A percentile compares a stretch with the other conserved stretches of the same genome.
Evolutionary conservation across 2,113 vertebrate species (phyloP).

Genomic region (Gymnorhina tibicen): DNA sequence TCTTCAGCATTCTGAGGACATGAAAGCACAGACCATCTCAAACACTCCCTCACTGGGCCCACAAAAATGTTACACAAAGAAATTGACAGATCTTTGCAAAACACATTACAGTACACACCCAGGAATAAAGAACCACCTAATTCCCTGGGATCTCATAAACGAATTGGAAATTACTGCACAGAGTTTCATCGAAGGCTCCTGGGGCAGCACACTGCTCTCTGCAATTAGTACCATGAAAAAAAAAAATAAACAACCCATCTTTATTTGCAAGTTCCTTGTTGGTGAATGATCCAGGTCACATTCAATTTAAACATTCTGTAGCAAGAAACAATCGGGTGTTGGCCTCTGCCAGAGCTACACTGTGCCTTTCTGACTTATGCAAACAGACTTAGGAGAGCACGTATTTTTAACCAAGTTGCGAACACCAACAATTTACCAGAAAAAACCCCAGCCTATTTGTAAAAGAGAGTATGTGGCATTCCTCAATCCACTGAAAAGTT

Average conservation of each 20-base stretch:
- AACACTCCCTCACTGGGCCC: not conserved
- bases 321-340: not conserved
- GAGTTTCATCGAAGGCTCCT: not conserved
- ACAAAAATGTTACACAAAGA: not conserved
- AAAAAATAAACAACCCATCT: not conserved
- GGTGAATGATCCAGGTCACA: not conserved
- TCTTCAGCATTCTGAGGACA: not conserved
- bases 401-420: not conserved
- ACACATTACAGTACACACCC: not conserved
- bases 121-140: not conserved
- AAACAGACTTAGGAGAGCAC: not conserved
- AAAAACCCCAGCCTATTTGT: not conserved
- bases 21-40: not conserved
- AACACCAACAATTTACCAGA: not conserved
- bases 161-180: not conserved
- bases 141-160: not conserved
- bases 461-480: not conserved
- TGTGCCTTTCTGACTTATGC: not conserved
- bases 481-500: not conserved
- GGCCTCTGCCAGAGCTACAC: not conserved
- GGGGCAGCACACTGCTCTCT: not conserved
- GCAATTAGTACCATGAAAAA: not conserved
- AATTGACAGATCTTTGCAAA: not conserved
- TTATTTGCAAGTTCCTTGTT: not conserved
- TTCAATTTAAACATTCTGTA: not conserved